Conservation (phyloP, 2,888 invertebrate genomes). For the Drosophila recens region DNA sequence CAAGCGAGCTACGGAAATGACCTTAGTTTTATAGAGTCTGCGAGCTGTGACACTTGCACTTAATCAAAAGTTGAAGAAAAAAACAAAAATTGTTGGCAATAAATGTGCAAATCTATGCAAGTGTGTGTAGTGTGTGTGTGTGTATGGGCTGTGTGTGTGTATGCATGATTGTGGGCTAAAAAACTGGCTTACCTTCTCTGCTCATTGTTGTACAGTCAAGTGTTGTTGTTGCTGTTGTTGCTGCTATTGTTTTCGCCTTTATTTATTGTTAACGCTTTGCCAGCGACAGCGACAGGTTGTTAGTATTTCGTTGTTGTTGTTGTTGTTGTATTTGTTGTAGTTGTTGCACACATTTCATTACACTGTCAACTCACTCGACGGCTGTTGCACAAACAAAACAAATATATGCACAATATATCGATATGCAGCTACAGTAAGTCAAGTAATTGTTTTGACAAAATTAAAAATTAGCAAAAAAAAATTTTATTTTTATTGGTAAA, state of each 20-base stretch:
- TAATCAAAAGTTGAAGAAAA: constrained; percentile 29
- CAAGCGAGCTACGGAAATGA: constrained; percentile 17
- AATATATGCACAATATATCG: constrained; percentile 32
- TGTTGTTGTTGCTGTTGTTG: constrained; percentile 52
- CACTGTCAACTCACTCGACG: constrained; percentile 52
- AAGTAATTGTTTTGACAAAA: too few species aligned
- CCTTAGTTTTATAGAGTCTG: constrained; percentile 1
- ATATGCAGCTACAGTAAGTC: too few species aligned
- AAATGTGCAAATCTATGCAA: constrained; percentile 31
- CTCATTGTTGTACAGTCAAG: constrained; percentile 75
- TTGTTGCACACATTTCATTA: constrained; percentile 71
- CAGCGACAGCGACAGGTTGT: constrained; percentile 79
- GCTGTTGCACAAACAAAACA: constrained; percentile 41
- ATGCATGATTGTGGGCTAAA: constrained; percentile 60
- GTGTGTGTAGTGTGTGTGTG: constrained; percentile 19
- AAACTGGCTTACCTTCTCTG: constrained; percentile 81
- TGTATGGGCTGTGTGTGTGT: constrained; percentile 14
- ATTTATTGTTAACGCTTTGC: constrained; percentile 79
- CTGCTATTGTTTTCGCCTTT: constrained; percentile 65
- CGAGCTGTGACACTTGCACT: constrained; percentile 50
- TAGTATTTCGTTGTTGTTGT: constrained; percentile 54
- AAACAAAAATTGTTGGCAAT: constrained; percentile 50
- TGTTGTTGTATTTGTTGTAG: constrained; percentile 24
- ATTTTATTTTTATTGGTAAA: too few species aligned
- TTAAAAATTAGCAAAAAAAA: too few species aligned